Evolutionary conservation across 2,888 invertebrate genomes (phyloP).

Genomic region (Sclerodermus sp.): DNA sequence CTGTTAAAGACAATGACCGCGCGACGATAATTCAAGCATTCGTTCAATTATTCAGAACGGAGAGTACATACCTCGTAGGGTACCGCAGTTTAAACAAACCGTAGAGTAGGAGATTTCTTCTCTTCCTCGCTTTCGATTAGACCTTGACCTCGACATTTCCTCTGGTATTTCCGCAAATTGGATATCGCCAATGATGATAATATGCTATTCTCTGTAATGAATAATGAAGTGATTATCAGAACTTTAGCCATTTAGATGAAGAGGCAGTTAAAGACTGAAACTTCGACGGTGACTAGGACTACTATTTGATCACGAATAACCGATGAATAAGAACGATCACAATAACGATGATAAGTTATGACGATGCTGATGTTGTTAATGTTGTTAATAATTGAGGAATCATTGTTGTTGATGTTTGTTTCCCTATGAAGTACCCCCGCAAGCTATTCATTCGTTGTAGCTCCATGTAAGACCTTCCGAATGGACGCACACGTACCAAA

Average conservation of each 20-base stretch:
- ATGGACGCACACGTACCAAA: slow-evolving; percentile 37
- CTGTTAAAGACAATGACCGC: slow-evolving; percentile 37
- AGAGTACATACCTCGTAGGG: no score
- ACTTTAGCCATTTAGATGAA: slow-evolving; percentile 27
- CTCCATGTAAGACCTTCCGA: slow-evolving; percentile 38
- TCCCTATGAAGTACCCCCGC: slow-evolving; percentile 37
- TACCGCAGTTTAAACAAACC: no score
- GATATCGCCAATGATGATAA: no score
- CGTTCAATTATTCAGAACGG: no score
- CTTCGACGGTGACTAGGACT: slow-evolving; percentile 23
- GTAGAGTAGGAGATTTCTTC: no score
- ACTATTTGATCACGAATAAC: background rate
- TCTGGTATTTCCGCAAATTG: no score
- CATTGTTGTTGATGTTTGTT: slow-evolving; percentile 51
- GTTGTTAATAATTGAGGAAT: slow-evolving; percentile 49
- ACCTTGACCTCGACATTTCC: no score
- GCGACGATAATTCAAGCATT: slow-evolving; percentile 32
- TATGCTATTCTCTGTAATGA: no score
- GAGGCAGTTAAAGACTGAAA: slow-evolving; percentile 34
- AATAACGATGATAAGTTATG: slow-evolving; percentile 41
- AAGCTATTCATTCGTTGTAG: slow-evolving; percentile 42
- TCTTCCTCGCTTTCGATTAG: no score
- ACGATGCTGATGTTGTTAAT: slow-evolving; percentile 46
- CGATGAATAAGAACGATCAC: slow-evolving; percentile 25
- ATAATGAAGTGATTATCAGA: slow-evolving; percentile 26